phyloP scores from a whole-genome alignment of 2,888 invertebrate species.

The Chaetogeoica ovagalla region DNA sequence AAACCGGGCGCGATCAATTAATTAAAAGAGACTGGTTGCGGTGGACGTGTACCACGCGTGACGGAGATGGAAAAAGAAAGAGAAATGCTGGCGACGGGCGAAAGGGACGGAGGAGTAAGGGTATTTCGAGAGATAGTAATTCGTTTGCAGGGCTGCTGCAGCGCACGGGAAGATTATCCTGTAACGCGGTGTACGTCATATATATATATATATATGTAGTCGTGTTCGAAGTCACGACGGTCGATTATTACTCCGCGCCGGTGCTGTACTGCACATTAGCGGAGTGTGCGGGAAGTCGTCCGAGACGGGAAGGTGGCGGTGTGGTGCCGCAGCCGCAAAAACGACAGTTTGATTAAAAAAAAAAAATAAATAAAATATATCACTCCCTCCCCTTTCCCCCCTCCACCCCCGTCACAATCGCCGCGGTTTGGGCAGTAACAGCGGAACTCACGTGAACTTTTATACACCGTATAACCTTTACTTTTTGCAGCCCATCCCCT shows the following conservation, averaged over 20 bases:
- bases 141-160: neutral
- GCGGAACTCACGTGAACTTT: slow-evolving; percentile 38
- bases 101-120: too few species aligned
- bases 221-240: slow-evolving; percentile 30
- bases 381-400: neutral
- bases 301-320: neutral
- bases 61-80: neutral
- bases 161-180: too few species aligned
- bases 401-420: neutral
- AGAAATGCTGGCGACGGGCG: neutral
- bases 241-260: slow-evolving; percentile 33
- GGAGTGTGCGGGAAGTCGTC: too few species aligned
- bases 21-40: slow-evolving; percentile 40
- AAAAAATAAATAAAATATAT: too few species aligned
- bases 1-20: slow-evolving; percentile 39
- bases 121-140: slow-evolving; percentile 45
- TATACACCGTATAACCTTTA: slow-evolving; percentile 34
- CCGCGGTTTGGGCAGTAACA: too few species aligned
- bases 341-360: slow-evolving; percentile 53
- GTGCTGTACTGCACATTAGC: too few species aligned
- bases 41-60: neutral
- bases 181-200: neutral
- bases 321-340: neutral
- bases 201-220: neutral
- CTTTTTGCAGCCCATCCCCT: neutral